Base-by-base conservation (phyloP, 2,797 vertebrate species). In the Novumbra hubbsi region DNA sequence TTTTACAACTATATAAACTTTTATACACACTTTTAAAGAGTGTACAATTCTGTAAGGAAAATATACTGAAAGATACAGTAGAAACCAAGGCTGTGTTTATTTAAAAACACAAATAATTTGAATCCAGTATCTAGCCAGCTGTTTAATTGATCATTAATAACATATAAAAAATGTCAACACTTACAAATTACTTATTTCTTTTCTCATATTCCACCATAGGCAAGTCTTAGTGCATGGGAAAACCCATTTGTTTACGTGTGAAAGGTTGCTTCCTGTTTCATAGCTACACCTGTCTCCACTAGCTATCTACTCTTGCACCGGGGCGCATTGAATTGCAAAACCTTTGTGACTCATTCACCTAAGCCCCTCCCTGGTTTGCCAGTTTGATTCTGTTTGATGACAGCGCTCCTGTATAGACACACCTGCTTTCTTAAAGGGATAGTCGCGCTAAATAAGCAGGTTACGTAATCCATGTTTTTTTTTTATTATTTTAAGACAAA, bases 401-500 rank as follows among this genome's bases (percentile, higher is more conserved):
- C 8, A 11, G 24, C 1, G 65, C 63, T 85, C 87, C 86, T 88
- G 84, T 30, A 11, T 72, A 12, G 0, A 68, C 80, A 21, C 86
- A 87, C 92, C 91, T 92, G 80, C 76, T 79, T 27, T 84, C 88
- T 92, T 91, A 91, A 91, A 91, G 87, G 7, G 76, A 1, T 2
- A 28, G 28, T 30, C 24, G n/a, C 0, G 0, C 55, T 57, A 8
- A 12, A 57, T 21, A 21, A 24, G 21, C 24, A 11, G 4, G 21
- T 14, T 21, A 57, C 1, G 11, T 11, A 24, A 57, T 57, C 55
- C 21, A 57, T 12, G 3, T 12, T 57, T 9, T 57, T 24, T 57
- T n/a, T 57, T 57, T 24, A 57, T 57, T 21, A n/a, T n/a, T n/a
- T n/a, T n/a, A n/a, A n/a, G n/a, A n/a, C n/a, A n/a, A n/a, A n/a